These are phyloP conservation scores for Eublepharis macularius DNA, from an alignment of 2,113 vertebrate genomes.

Conservation along the genomic window DNA sequence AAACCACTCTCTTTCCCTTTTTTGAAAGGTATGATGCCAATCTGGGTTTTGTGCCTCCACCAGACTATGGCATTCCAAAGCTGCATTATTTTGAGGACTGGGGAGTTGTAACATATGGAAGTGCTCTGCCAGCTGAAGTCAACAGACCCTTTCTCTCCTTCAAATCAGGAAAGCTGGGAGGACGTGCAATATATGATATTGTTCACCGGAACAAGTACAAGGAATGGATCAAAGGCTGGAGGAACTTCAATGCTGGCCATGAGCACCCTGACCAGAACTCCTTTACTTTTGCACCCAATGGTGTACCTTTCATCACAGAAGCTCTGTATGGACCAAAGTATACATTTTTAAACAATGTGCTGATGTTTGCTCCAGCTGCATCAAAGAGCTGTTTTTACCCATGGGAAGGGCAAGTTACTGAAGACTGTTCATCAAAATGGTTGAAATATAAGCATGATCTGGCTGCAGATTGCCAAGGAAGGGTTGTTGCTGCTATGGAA, in stretches of 20 bases:
- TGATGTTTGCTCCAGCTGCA: constrained; percentile 86
- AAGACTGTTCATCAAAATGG: constrained; percentile 97
- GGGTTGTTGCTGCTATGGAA: constrained; percentile 83
- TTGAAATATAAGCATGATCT: constrained; percentile 90
- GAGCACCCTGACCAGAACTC: constrained; percentile 98
- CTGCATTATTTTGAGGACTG: constrained; percentile 97
- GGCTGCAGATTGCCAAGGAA: constrained; percentile 88
- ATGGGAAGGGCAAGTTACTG: constrained; percentile 96
- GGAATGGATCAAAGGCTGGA: constrained; percentile 96
- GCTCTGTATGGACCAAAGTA: constrained; percentile 97
- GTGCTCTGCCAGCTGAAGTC: constrained; percentile 83
- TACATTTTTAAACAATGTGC: constrained; percentile 90
- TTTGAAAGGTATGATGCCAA: constrained; percentile 89
- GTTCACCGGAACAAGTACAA: constrained; percentile 94
- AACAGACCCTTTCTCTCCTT: constrained; percentile 94
- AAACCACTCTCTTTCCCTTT: constrained; percentile 23
- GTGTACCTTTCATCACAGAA: constrained; percentile 94
- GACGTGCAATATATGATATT: constrained; percentile 95
- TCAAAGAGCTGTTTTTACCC: constrained; percentile 90
- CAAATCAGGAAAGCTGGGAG: constrained; percentile 97
- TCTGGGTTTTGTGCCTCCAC: constrained; percentile 83
- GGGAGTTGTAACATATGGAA: constrained; percentile 96
- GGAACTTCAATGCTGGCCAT: constrained; percentile 96
- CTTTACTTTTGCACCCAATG: constrained; percentile 94
- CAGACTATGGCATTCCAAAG: constrained; percentile 84